Percentiles rank a stretch among this genome's conserved stretches.
Conservation (phyloP, 2,797 vertebrate genomes). For the Molossus molossus region DNA sequence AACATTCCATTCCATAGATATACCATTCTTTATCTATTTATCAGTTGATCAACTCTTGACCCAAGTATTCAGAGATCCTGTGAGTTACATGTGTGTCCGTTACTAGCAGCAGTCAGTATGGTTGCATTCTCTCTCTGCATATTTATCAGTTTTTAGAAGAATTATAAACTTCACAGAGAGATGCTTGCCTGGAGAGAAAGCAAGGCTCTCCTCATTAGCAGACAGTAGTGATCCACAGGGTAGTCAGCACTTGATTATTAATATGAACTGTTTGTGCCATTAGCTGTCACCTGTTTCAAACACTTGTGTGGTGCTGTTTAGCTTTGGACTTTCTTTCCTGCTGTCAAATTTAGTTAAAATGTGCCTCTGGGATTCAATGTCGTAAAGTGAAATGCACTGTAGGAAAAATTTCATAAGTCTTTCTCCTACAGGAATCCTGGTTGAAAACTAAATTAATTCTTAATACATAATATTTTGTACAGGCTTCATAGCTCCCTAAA, state of each 20-base stretch:
- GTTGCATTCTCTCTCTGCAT: background rate
- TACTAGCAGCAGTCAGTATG: background rate
- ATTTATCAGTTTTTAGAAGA: background rate
- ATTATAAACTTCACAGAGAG: constrained; percentile 21
- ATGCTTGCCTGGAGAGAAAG: constrained; percentile 55
- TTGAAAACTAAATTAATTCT: constrained; percentile 83
- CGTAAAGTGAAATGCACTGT: constrained; percentile 64
- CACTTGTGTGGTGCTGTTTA: constrained; percentile 69
- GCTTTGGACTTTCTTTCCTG: constrained; percentile 76
- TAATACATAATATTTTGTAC: constrained; percentile 78
- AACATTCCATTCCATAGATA: background rate
- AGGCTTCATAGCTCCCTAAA: constrained; percentile 63
- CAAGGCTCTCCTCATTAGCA: constrained; percentile 71
- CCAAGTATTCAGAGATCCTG: background rate
- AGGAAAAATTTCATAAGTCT: constrained; percentile 71
- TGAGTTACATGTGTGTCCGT: background rate
- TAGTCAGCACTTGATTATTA: constrained; percentile 73
- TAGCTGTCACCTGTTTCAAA: constrained; percentile 83
- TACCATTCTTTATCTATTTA: background rate
- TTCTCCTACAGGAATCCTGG: constrained; percentile 66
- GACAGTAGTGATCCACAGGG: constrained; percentile 60
- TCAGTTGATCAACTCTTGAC: background rate
- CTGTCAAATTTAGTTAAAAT: constrained; percentile 85
- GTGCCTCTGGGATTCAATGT: constrained; percentile 77
- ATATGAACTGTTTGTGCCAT: constrained; percentile 71